Conservation (phyloP, 2,888 invertebrate species). For the Eutolmus rufibarbis region DNA sequence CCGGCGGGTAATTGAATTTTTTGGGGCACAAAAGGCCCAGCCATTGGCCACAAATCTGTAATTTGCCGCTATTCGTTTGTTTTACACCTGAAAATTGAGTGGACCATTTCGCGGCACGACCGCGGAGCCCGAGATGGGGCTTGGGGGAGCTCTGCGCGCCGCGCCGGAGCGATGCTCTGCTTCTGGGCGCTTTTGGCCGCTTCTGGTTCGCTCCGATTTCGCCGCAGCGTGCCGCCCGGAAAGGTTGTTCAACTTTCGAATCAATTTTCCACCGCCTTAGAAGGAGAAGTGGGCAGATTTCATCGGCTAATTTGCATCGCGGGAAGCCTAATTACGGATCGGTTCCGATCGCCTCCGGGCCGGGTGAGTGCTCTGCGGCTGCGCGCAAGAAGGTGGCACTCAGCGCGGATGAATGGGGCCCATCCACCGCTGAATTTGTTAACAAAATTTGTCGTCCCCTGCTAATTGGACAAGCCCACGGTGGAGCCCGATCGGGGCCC, state of each 20-base stretch:
- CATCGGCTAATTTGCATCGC: slow-evolving; percentile 37
- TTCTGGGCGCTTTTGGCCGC: neutral
- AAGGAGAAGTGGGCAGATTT: slow-evolving; percentile 29
- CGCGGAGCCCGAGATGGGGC: neutral
- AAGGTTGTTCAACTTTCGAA: slow-evolving; percentile 39
- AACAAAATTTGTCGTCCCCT: slow-evolving; percentile 22
- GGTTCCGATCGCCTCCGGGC: neutral
- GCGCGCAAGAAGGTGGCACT: neutral
- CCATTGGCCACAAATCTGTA: neutral
- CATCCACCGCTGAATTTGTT: slow-evolving; percentile 2
- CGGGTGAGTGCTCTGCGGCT: neutral
- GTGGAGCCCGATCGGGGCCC: neutral
- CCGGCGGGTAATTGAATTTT: neutral
- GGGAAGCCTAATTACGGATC: slow-evolving; percentile 25
- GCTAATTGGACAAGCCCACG: slow-evolving; percentile 34
- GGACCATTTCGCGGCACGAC: neutral
- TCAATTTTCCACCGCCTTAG: slow-evolving; percentile 24
- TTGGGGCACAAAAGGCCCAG: neutral
- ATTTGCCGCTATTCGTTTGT: neutral
- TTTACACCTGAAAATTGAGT: neutral
- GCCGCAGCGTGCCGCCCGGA: neutral
- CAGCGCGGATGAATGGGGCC: neutral
- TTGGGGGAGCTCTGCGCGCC: no score
- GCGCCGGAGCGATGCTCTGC: neutral
- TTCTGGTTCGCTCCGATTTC: slow-evolving; percentile 1